phyloP scores from a whole-genome alignment of 2,888 invertebrate species.

The Ormia ochracea region DNA sequence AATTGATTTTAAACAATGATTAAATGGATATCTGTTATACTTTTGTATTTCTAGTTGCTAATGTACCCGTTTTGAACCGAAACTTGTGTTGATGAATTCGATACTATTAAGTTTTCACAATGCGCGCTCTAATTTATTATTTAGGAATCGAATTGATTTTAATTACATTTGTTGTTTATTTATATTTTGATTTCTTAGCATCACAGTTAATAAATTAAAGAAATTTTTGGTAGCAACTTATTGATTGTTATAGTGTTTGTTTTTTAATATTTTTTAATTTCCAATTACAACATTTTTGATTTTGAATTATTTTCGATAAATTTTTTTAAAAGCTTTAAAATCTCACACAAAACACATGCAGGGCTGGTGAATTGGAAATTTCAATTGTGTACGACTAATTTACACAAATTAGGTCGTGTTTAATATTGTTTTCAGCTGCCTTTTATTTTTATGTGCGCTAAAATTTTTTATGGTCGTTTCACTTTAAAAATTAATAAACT shows the following conservation, averaged over 20 bases:
- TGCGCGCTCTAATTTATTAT: constrained; percentile 9
- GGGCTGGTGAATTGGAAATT: background rate
- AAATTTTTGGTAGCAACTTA: background rate
- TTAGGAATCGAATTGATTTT: constrained; percentile 25
- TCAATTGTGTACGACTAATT: constrained; percentile 20
- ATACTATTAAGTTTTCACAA: constrained; percentile 11
- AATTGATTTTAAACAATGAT: too few relatives aligned
- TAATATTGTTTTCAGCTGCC: constrained; percentile 1
- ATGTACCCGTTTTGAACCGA: constrained; percentile 71
- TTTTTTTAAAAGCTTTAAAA: background rate
- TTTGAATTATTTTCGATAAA: constrained; percentile 13
- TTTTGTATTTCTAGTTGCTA: constrained; percentile 34
- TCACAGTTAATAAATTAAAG: constrained; percentile 29
- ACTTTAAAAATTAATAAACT: constrained; percentile 7
- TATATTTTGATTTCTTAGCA: constrained; percentile 37
- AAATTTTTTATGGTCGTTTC: background rate
- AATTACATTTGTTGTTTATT: background rate
- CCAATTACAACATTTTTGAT: constrained; percentile 4
- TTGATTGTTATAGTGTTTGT: background rate
- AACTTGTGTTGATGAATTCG: constrained; percentile 69
- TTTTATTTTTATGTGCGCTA: background rate
- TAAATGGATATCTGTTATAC: background rate
- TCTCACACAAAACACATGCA: background rate
- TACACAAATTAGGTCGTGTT: constrained; percentile 7
- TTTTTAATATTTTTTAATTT: background rate